phyloP scores from a whole-genome alignment of 2,113 vertebrate genomes.

The Prunella himalayana region DNA sequence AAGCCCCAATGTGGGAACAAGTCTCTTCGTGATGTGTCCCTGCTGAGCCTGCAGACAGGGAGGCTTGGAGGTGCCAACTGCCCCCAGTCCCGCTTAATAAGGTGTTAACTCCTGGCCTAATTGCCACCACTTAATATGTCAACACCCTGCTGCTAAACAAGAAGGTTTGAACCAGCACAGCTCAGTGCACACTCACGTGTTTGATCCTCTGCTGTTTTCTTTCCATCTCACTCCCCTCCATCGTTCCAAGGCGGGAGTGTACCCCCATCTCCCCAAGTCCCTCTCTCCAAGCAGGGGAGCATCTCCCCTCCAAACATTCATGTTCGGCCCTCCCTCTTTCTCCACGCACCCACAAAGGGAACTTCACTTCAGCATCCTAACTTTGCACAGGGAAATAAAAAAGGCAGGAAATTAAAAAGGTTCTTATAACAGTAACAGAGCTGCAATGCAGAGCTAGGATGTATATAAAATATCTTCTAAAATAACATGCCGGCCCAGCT shows the following conservation, averaged over 20 bases:
- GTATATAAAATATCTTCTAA: neutral
- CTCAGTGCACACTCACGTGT: rapidly evolving
- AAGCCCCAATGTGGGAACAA: neutral
- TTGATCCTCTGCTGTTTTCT: neutral
- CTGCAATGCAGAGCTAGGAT: neutral
- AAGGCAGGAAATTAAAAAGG: neutral
- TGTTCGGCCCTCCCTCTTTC: neutral
- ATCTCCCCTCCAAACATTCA: neutral
- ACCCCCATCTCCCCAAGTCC: rapidly evolving
- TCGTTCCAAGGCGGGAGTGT: rapidly evolving
- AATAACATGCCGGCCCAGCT: neutral
- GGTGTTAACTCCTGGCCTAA: constrained; percentile 43
- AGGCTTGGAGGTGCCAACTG: neutral
- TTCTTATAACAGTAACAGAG: neutral
- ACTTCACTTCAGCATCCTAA: neutral
- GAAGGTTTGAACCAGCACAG: neutral
- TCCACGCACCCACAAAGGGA: neutral
- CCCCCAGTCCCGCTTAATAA: neutral
- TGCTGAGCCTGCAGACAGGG: neutral
- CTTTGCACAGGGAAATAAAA: neutral
- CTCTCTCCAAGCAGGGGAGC: neutral
- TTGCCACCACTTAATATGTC: constrained; percentile 33
- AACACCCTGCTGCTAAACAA: constrained; percentile 9
- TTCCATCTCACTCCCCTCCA: neutral
- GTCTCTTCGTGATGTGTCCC: rapidly evolving